Evolutionary conservation across 2,113 vertebrate species (phyloP), one percentile per base, ranked within the genome.

Genomic region (Mohoua ochrocephala): DNA sequence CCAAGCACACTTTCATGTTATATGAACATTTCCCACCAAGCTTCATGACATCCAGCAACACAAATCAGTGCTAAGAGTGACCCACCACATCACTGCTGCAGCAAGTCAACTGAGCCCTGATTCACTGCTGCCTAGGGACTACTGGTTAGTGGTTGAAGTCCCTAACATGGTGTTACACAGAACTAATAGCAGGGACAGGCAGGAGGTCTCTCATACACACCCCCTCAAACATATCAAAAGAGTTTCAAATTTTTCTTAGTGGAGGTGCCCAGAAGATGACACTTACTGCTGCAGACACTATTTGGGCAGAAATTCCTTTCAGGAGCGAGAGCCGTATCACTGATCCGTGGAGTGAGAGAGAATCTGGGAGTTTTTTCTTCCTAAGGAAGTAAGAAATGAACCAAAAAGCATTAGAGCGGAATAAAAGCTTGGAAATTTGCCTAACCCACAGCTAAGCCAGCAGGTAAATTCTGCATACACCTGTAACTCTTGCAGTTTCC

Each of bases 231-330:
- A 59, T 4, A 73, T 2, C 28, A 70, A 13, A 71, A 54, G 4
- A 61, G 3, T 26, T 42, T 24, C 14, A 54, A 4, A 17, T 41
- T 67, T 47, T 67, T n/a, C 52, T 33, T 15, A 63, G 42, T 6
- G 23, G n/a, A 73, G 2, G 6, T 16, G 9, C 54, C 18, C 45
- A 76, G 63, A 35, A 59, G 69, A 63, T 83, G 35, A 82, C 53
- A 98, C 99, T 99, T 97, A 99, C 99, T 75, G 99, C 99, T 94
- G 99, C 99, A 83, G 99, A 99, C 19, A 98, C 98, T 27, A 99
- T 99, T 97, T 99, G 99, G 23, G 99, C 99, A 94, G 99, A 99
- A 97, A 99, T 99, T 35, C 99, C 99, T 96, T 99, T 99, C 84
- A 99, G 98, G 78, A 99, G 97, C 1, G 98, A 99, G 92, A 99